These are phyloP conservation scores for Syrphus vitripennis DNA, from an alignment of 2,888 invertebrate species.

Conservation along the genomic window DNA sequence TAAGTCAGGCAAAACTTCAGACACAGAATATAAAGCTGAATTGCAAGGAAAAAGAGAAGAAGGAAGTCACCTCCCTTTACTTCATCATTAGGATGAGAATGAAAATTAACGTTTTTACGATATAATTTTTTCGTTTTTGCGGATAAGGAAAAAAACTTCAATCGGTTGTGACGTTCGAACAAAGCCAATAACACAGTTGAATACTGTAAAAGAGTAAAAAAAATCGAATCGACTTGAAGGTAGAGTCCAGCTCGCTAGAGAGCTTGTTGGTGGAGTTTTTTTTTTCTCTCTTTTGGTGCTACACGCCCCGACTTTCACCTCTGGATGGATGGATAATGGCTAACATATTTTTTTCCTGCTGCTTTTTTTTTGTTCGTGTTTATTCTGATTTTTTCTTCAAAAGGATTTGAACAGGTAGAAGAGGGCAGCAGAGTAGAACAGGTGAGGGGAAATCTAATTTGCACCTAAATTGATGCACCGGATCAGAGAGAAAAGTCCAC, in stretches of 20 bases:
- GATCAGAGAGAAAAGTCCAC: constrained; percentile 72
- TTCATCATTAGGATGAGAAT: constrained; percentile 57
- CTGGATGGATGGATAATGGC: constrained; percentile 68
- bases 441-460: constrained; percentile 72
- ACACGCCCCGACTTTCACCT: constrained; percentile 45
- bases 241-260: constrained; percentile 27
- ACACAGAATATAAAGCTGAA: constrained; percentile 50
- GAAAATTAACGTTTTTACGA: constrained; percentile 69
- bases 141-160: constrained; percentile 60
- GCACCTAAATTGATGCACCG: constrained; percentile 73
- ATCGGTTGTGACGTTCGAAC: constrained; percentile 71
- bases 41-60: constrained; percentile 23
- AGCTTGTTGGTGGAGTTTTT: constrained; percentile 35
- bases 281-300: constrained; percentile 47
- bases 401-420: constrained; percentile 54
- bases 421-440: not conserved
- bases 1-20: constrained; percentile 61
- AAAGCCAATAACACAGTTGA: constrained; percentile 71
- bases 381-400: constrained; percentile 53
- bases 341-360: constrained; percentile 63
- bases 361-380: constrained; percentile 24
- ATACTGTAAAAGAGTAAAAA: constrained; percentile 27
- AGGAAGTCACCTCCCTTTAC: constrained; percentile 36
- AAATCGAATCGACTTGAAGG: not conserved
- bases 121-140: constrained; percentile 42